A percentile compares a stretch with the other conserved stretches of the same genome.
These are phyloP conservation scores for Drosophila carrolli DNA, from an alignment of 1,140 invertebrate species.

Conservation along the genomic window DNA sequence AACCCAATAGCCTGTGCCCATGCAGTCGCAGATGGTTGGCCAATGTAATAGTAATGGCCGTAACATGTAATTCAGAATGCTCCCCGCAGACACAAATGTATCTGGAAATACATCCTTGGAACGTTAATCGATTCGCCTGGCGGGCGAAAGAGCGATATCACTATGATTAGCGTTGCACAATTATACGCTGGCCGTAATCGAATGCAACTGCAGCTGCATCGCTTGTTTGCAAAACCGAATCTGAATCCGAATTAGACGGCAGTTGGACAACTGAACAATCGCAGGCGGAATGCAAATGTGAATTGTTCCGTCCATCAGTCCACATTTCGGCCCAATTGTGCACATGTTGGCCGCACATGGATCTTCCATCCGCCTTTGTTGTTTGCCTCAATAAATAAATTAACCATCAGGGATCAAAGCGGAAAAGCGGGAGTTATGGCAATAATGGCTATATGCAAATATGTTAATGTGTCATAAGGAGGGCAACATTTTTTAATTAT, in stretches of 20 bases:
- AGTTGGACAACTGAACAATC: slow-evolving; percentile 32
- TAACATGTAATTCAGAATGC: slow-evolving; percentile 30
- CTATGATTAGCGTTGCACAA: slow-evolving; percentile 51
- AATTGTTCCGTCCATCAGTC: slow-evolving; percentile 21
- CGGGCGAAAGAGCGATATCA: slow-evolving; percentile 33
- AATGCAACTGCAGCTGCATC: slow-evolving; percentile 23
- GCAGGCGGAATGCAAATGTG: slow-evolving; percentile 38
- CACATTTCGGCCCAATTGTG: neutral
- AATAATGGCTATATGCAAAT: slow-evolving; percentile 43
- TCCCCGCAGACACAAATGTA: slow-evolving; percentile 28
- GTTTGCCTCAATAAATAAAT: slow-evolving; percentile 45
- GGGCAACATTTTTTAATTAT: slow-evolving; percentile 63
- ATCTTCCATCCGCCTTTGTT: slow-evolving; percentile 18
- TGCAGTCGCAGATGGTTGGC: slow-evolving; percentile 4
- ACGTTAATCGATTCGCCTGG: slow-evolving; percentile 49
- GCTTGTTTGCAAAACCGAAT: slow-evolving; percentile 17
- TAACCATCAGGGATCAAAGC: slow-evolving; percentile 38
- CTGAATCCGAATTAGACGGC: slow-evolving; percentile 34
- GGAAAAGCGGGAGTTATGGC: slow-evolving; percentile 26
- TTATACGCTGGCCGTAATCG: slow-evolving; percentile 44
- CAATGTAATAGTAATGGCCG: slow-evolving; percentile 38
- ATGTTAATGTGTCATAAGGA: slow-evolving; percentile 54
- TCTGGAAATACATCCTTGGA: slow-evolving; percentile 29
- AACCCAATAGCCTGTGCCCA: neutral
- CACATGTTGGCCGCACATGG: neutral